Conservation (phyloP, 2,797 vertebrate species). For the Pantherophis alleghaniensis region DNA sequence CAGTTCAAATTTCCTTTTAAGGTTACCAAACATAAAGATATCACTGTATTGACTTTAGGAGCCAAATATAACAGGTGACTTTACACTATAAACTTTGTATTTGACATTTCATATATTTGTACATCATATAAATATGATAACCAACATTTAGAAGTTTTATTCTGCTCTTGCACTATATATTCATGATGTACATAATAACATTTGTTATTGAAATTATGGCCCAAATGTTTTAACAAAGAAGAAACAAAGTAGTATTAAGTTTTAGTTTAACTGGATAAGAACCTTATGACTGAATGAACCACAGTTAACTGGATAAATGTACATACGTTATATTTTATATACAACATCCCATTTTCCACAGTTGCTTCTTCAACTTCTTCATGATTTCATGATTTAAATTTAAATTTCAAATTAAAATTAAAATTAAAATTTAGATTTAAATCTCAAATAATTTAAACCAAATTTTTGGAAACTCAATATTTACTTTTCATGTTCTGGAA, state of each 20-base stretch:
- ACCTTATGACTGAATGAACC: background rate
- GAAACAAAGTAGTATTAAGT: background rate
- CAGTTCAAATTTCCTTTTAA: background rate
- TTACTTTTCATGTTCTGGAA: slow-evolving; percentile 35
- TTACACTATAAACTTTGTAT: slow-evolving; percentile 21
- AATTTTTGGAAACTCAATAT: slow-evolving; percentile 50
- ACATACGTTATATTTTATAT: slow-evolving; percentile 31
- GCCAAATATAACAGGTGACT: slow-evolving; percentile 16
- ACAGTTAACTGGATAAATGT: slow-evolving; percentile 3
- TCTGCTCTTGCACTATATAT: background rate
- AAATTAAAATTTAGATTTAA: too few species aligned
- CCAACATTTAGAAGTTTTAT: slow-evolving; percentile 2
- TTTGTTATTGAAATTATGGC: background rate
- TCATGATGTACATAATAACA: background rate
- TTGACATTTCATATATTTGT: slow-evolving; percentile 14
- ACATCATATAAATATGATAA: background rate
- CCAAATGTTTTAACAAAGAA: background rate
- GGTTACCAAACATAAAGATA: slow-evolving; percentile 7
- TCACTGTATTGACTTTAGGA: slow-evolving; percentile 11
- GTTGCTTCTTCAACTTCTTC: slow-evolving; percentile 44
- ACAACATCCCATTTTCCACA: slow-evolving; percentile 37
- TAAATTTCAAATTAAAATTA: too few species aligned
- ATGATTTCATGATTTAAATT: background rate
- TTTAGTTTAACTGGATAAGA: background rate
- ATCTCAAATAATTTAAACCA: slow-evolving; percentile 47